A percentile compares a stretch with the other conserved stretches of the same genome.
Conservation (phyloP, 1,140 invertebrate genomes). For the Brachionus rotundiformis region DNA sequence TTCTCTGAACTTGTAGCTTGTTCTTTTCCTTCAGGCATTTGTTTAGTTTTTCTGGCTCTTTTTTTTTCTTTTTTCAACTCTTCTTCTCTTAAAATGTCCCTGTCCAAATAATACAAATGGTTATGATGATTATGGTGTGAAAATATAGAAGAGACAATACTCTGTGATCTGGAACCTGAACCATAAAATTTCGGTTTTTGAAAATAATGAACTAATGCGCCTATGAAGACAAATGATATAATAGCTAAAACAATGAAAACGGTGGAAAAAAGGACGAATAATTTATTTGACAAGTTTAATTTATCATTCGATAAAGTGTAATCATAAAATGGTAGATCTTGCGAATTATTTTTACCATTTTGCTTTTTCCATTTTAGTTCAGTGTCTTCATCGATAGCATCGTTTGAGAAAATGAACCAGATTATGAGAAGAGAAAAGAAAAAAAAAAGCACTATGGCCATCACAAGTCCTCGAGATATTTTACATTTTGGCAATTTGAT, state of each 20-base stretch:
- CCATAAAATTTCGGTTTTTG: not conserved
- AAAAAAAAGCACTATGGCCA: slow-evolving; percentile 38
- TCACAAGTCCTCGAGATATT: slow-evolving; percentile 10
- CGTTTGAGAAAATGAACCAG: slow-evolving; percentile 47
- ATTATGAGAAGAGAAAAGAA: not conserved
- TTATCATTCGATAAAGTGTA: slow-evolving; percentile 17
- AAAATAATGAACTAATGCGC: slow-evolving; percentile 38
- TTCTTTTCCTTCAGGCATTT: not conserved
- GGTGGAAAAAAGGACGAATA: slow-evolving; percentile 43
- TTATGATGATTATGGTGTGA: slow-evolving; percentile 43
- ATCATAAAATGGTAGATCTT: not conserved
- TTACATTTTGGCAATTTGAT: slow-evolving; percentile 35
- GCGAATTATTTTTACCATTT: not conserved
- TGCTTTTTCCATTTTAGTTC: not conserved
- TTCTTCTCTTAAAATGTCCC: not conserved
- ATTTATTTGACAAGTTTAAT: not conserved
- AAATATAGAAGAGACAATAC: slow-evolving; percentile 50
- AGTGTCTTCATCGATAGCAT: not conserved
- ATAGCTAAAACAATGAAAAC: slow-evolving; percentile 41
- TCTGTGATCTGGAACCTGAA: not conserved
- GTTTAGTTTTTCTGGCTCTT: not conserved
- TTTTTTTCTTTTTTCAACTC: not conserved
- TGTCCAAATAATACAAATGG: slow-evolving; percentile 46
- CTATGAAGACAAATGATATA: slow-evolving; percentile 43
- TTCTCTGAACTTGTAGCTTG: not conserved